Percentiles rank a stretch among this genome's conserved stretches.
Conservation (phyloP, 23 tunicate species). For the Trididemnum nubilum region DNA sequence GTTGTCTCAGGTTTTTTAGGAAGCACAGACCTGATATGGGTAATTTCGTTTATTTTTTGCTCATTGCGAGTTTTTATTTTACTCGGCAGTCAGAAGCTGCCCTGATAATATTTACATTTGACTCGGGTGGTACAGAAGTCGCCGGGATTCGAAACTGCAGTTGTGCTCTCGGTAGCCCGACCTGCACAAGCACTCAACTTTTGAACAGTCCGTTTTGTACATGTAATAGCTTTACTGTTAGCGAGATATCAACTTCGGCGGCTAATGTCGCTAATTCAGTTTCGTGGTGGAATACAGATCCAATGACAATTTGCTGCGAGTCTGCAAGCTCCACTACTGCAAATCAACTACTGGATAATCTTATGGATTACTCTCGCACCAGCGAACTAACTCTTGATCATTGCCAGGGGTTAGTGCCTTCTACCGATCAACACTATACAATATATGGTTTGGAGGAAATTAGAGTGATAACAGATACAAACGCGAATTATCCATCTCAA, state of each 20-base stretch:
- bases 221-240: background rate
- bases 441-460: conserved; percentile 28
- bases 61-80: too few relatives aligned
- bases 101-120: conserved; percentile 4
- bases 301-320: conserved; percentile 34
- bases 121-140: background rate
- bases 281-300: conserved; percentile 36
- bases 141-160: background rate
- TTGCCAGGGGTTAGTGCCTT: conserved; percentile 2
- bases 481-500: conserved; percentile 21
- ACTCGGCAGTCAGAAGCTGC: conserved; percentile 25
- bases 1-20: too few relatives aligned
- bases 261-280: background rate
- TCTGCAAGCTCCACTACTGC: background rate
- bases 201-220: conserved; percentile 21
- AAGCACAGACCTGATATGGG: too few relatives aligned
- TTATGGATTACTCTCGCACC: background rate
- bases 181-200: conserved; percentile 25
- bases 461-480: background rate
- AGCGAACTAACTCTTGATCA: background rate
- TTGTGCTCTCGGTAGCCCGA: conserved; percentile 21
- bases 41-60: too few relatives aligned
- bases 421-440: background rate
- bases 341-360: conserved; percentile 12
- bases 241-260: background rate